A percentile compares a stretch with the other conserved stretches of the same genome.
These are phyloP conservation scores for Coregonus ussuriensis DNA, from an alignment of 2,797 vertebrate species.

Conservation along the genomic window DNA sequence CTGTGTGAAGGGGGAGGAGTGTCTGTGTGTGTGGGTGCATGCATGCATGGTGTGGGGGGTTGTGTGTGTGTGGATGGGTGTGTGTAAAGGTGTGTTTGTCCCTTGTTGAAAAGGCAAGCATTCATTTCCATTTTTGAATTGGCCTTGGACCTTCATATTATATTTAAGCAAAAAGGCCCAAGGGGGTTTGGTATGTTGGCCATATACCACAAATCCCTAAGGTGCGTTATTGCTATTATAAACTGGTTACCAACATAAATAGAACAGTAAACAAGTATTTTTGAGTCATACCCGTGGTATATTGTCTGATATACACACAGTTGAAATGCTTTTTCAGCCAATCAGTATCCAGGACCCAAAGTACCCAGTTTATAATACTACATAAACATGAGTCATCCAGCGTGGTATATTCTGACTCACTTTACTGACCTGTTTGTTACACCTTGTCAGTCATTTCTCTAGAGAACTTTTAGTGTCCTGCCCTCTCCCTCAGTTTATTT, in stretches of 20 bases:
- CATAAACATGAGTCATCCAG: neutral
- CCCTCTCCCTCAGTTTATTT: neutral
- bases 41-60: neutral
- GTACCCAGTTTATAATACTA: neutral
- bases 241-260: too few species aligned
- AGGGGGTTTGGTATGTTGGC: too few species aligned
- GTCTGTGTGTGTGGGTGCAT: slow-evolving; percentile 11
- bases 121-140: neutral
- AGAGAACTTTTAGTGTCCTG: neutral
- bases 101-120: neutral
- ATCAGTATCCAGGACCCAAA: too few species aligned
- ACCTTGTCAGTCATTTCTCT: neutral
- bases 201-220: too few species aligned
- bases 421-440: neutral
- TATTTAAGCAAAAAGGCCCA: too few species aligned
- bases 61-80: slow-evolving; percentile 22
- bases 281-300: too few species aligned
- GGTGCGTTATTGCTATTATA: too few species aligned
- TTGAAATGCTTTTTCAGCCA: too few species aligned
- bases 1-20: slow-evolving; percentile 21
- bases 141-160: neutral
- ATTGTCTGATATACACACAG: too few species aligned
- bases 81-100: slow-evolving; percentile 15
- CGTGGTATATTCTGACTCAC: neutral
- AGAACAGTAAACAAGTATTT: too few species aligned